Percentiles rank a stretch among this genome's conserved stretches.
Conservation (phyloP, 2,797 vertebrate species). For the Tragopan temminckii region DNA sequence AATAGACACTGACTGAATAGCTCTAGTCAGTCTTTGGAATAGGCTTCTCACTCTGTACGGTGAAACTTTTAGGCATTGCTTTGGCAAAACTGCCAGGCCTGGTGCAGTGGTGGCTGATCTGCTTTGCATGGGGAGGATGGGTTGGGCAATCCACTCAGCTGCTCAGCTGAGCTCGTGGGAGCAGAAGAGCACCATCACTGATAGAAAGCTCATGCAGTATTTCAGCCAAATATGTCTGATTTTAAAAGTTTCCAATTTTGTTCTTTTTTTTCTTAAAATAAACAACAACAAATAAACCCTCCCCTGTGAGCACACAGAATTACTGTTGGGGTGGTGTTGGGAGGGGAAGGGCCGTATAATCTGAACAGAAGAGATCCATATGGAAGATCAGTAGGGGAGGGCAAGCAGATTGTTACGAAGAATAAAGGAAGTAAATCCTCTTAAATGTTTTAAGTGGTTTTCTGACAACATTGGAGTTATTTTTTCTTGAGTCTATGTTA, state of each 20-base stretch:
- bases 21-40: not conserved
- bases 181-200: not conserved
- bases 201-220: not conserved
- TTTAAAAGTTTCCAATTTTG: not conserved
- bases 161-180: fast-evolving
- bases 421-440: not conserved
- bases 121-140: too few species aligned
- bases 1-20: not conserved
- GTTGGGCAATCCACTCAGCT: too few species aligned
- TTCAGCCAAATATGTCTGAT: not conserved
- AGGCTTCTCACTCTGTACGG: not conserved
- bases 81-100: not conserved
- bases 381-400: not conserved
- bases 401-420: fast-evolving
- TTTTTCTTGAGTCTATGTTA: not conserved
- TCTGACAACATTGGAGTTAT: not conserved
- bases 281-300: not conserved
- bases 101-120: not conserved
- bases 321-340: fast-evolving
- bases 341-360: not conserved
- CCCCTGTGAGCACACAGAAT: not conserved
- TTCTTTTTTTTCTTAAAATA: not conserved
- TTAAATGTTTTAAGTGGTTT: not conserved
- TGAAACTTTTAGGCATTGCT: not conserved
- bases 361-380: not conserved